Conservation (phyloP, 2,113 vertebrate species). For the Gopherus evgoodei region DNA sequence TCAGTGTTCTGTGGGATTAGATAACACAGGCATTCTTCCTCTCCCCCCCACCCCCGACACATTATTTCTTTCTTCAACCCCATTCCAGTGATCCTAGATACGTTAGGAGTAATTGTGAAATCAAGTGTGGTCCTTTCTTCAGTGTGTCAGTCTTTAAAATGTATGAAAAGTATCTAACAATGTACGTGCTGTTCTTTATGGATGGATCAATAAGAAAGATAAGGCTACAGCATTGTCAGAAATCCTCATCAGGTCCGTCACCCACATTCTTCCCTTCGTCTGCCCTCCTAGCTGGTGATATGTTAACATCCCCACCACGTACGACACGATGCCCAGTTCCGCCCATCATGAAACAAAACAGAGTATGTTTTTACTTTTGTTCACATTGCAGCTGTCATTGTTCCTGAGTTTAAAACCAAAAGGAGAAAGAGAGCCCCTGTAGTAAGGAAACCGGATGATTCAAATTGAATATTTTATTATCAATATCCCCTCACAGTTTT, state of each 20-base stretch:
- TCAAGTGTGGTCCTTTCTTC: not conserved
- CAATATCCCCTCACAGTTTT: conserved; percentile 67
- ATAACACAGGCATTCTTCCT: not conserved
- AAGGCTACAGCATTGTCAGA: conserved; percentile 41
- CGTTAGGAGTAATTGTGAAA: not conserved
- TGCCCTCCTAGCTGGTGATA: not conserved
- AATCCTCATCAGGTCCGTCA: not conserved
- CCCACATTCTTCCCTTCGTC: not conserved
- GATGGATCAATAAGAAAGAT: conserved; percentile 10
- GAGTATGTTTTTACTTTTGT: conserved; percentile 29
- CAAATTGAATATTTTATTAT: conserved; percentile 69
- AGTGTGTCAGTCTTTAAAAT: conserved; percentile 25
- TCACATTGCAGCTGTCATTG: conserved; percentile 69
- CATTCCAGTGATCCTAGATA: conserved; percentile 21
- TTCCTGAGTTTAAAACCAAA: conserved; percentile 86
- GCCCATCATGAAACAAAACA: conserved; percentile 19
- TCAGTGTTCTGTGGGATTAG: conserved; percentile 8
- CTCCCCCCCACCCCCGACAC: not conserved
- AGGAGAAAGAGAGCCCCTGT: conserved; percentile 71
- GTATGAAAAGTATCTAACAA: not conserved
- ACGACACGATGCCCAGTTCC: not conserved
- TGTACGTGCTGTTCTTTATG: conserved; percentile 8
- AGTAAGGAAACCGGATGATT: conserved; percentile 77
- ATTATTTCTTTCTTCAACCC: not conserved
- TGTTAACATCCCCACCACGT: not conserved